A percentile compares a stretch with the other conserved stretches of the same genome.
Conservation (phyloP, 1,140 invertebrate species). For the Tetramorium alpestre region DNA sequence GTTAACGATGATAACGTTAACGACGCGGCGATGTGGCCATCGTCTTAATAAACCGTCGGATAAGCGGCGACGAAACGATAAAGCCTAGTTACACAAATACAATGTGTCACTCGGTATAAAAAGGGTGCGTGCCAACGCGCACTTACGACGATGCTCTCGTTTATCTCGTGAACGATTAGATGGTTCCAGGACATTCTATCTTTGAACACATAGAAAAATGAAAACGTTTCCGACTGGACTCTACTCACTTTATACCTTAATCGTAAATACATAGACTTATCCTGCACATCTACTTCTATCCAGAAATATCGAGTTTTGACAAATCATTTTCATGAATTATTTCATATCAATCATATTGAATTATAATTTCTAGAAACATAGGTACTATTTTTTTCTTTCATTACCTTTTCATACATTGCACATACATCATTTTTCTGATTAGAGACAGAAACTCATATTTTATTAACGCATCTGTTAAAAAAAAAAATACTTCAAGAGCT, state of each 20-base stretch:
- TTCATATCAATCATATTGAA: neutral
- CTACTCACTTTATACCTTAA: neutral
- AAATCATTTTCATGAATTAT: neutral
- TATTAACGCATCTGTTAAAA: neutral
- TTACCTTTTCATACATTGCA: neutral
- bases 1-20: conserved; percentile 63
- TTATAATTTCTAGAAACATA: neutral
- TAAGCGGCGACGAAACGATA: conserved; percentile 58
- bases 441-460: neutral
- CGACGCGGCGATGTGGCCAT: conserved; percentile 1
- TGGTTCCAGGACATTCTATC: neutral
- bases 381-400: neutral
- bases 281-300: neutral
- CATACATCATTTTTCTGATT: neutral
- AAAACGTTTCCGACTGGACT: neutral
- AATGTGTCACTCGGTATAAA: conserved; percentile 16
- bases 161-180: conserved; percentile 37
- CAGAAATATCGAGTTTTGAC: neutral
- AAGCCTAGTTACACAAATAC: conserved; percentile 25
- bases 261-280: neutral
- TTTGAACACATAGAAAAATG: neutral
- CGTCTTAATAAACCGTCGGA: conserved; percentile 54
- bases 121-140: conserved; percentile 18
- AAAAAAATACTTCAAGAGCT: neutral
- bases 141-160: conserved; percentile 27